phyloP scores from a whole-genome alignment of 1,140 invertebrate genomes.

The Scaptomyza graminum region DNA sequence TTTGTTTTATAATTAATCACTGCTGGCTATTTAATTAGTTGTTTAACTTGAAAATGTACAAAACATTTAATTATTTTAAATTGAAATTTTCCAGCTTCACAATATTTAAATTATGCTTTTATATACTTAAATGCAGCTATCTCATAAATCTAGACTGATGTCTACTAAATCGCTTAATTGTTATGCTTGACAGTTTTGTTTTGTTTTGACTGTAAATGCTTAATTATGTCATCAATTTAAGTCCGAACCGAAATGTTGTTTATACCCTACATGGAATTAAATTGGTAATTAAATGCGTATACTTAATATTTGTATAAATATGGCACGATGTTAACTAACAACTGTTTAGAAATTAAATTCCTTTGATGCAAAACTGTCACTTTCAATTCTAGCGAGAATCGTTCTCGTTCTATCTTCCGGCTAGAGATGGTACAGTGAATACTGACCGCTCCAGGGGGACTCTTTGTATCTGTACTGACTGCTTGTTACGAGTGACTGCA shows the following conservation, averaged over 20 bases:
- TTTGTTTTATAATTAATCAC: background rate
- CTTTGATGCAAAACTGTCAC: background rate
- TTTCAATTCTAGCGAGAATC: constrained; percentile 13
- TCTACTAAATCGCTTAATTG: background rate
- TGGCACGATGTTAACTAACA: no score
- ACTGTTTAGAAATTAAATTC: no score
- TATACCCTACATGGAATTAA: constrained; percentile 1
- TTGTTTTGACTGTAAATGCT: background rate
- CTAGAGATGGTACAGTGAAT: constrained; percentile 13
- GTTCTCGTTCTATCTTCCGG: background rate
- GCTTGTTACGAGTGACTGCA: constrained; percentile 71
- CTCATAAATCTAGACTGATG: constrained; percentile 1
- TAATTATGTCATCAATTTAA: background rate
- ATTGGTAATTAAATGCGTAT: background rate
- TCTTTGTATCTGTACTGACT: constrained; percentile 27
- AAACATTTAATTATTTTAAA: constrained; percentile 3
- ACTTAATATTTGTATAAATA: background rate
- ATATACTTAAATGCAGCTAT: background rate
- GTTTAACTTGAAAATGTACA: background rate
- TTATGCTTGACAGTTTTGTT: background rate
- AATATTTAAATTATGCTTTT: background rate
- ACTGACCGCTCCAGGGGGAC: constrained; percentile 14
- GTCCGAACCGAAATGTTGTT: background rate
- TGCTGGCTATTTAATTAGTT: background rate
- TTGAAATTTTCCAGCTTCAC: background rate